Conservation (phyloP, 2,797 vertebrate species). For the Mus spretus region DNA sequence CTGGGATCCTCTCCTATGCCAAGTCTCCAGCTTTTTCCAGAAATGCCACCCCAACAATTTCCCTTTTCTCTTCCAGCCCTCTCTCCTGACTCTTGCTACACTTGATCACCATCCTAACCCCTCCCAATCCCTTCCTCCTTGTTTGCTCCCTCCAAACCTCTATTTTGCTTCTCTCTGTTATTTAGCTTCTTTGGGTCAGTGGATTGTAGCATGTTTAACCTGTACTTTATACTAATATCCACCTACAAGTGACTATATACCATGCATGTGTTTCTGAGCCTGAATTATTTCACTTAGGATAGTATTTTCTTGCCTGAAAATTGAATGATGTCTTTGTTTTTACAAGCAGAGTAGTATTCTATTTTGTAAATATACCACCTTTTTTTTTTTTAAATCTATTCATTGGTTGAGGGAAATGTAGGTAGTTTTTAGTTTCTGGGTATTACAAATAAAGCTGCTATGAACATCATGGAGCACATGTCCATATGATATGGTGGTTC, state of each 20-base stretch:
- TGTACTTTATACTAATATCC: neutral
- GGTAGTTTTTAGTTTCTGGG: neutral
- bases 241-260: neutral
- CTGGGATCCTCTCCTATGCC: neutral
- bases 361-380: neutral
- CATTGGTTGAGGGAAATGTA: neutral
- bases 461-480: neutral
- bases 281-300: neutral
- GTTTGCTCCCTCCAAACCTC: accelerated
- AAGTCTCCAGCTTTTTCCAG: neutral
- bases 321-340: neutral
- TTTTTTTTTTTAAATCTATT: neutral
- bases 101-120: neutral
- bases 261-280: neutral
- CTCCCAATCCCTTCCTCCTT: neutral
- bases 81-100: neutral
- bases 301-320: neutral
- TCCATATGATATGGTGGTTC: neutral
- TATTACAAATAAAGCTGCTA: neutral
- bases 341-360: neutral
- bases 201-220: neutral
- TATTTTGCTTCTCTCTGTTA: neutral
- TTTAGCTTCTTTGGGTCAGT: neutral
- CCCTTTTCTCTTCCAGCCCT: neutral
- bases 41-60: neutral